Evolutionary conservation across 2,797 vertebrate genomes (phyloP).

Genomic region (Microctenopoma stevenorrisi): DNA sequence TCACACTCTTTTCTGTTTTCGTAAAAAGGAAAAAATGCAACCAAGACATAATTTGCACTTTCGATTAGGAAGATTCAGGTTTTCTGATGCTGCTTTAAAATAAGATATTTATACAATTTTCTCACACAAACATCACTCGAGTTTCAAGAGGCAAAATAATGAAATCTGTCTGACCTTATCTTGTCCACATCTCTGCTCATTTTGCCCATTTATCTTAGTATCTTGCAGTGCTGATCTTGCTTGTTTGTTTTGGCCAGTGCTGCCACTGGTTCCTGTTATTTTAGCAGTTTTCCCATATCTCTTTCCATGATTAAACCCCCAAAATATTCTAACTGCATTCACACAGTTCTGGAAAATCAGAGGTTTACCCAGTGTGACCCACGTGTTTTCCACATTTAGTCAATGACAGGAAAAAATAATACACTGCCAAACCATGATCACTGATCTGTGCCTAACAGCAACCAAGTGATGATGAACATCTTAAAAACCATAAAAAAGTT

Average conservation of each 20-base stretch:
- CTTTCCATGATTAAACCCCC: slow-evolving; percentile 50
- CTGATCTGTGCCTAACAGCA: background rate
- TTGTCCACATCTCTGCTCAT: slow-evolving; percentile 55
- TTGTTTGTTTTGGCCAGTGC: slow-evolving; percentile 71
- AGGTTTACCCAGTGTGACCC: slow-evolving; percentile 49
- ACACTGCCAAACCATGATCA: background rate
- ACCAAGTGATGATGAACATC: background rate
- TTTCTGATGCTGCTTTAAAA: slow-evolving; percentile 24
- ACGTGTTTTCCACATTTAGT: slow-evolving; percentile 53
- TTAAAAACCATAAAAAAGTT: background rate
- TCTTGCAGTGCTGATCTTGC: slow-evolving; percentile 47
- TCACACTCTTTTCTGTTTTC: slow-evolving; percentile 22
- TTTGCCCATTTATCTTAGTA: slow-evolving; percentile 52
- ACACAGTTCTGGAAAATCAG: slow-evolving; percentile 37
- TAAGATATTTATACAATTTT: slow-evolving; percentile 19
- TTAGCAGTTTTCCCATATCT: slow-evolving; percentile 69
- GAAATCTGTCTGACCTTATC: slow-evolving; percentile 57
- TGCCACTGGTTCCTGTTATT: slow-evolving; percentile 73
- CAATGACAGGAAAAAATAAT: slow-evolving; percentile 33
- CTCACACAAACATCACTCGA: slow-evolving; percentile 16
- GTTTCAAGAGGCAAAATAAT: slow-evolving; percentile 38
- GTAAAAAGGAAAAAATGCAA: slow-evolving; percentile 10
- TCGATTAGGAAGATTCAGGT: slow-evolving; percentile 16
- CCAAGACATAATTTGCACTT: slow-evolving; percentile 20
- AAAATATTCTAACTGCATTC: slow-evolving; percentile 48